Percentiles rank a stretch among this genome's conserved stretches.
phyloP scores from a whole-genome alignment of 1,140 invertebrate species.

The Zaprionus vittiger region DNA sequence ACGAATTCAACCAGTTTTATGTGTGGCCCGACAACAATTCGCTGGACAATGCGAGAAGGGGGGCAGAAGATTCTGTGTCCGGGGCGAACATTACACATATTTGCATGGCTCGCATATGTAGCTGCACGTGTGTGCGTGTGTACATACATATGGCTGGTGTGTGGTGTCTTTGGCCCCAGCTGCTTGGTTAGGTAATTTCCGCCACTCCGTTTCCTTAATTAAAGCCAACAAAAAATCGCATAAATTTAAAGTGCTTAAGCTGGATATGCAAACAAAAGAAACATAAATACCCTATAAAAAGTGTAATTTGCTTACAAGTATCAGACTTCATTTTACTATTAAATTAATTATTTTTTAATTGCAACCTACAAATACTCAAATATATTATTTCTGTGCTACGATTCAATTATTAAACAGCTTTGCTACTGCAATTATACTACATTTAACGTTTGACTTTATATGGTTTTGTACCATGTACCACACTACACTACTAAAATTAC shows the following conservation, averaged over 20 bases:
- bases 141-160: neutral
- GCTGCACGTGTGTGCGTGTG: neutral
- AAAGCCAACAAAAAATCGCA: conserved; percentile 49
- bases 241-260: conserved; percentile 47
- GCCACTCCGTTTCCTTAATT: conserved; percentile 59
- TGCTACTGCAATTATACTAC: no score
- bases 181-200: conserved; percentile 31
- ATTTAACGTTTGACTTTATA: no score
- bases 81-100: conserved; percentile 14
- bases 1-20: conserved; percentile 72
- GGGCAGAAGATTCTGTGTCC: neutral
- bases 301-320: neutral
- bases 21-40: conserved; percentile 20
- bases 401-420: no score
- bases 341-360: no score
- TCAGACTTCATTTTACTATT: no score
- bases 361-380: no score
- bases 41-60: neutral
- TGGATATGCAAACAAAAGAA: conserved; percentile 9
- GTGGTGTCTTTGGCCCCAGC: conserved; percentile 18
- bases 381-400: no score
- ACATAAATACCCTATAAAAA: conserved; percentile 3
- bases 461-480: no score
- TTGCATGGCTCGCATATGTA: conserved; percentile 40
- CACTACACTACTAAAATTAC: no score